Evolutionary conservation across 2,888 invertebrate genomes (phyloP), one percentile per base, ranked within the genome.

Genomic region (Calephelis perditalis): DNA sequence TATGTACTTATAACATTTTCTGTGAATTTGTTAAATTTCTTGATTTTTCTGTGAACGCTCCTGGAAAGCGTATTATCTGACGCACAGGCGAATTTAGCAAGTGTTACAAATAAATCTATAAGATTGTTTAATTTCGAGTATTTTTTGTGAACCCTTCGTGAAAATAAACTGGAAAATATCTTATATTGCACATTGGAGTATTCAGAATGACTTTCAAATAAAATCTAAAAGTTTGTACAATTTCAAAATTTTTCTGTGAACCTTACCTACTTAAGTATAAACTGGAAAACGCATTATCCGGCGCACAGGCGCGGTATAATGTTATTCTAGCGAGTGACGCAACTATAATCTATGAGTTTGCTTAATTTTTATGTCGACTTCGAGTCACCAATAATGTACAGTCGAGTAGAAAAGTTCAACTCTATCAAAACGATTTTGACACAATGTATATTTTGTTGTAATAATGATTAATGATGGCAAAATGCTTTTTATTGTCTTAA

Each of bases 311-410:
- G 52, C 52, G 52, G 35, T 52, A 52, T 52, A 52, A 52, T 52
- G 52, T 52, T 52, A 76, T 73, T 76, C 70, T 70, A 70, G 65
- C 70, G 67, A 73, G 71, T 79, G 79, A 79, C 76, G 80, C 76
- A 78, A 78, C 70, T 73, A 67, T 72, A 68, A 69, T 68, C 64
- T 65, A 45, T 57, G 43, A 57, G 63, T 49, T 68, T 65, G 58
- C 66, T 62, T 63, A 61, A 66, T 57, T 65, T 79, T 77, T 67
- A 55, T 60, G 74, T 75, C 77, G 71, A 70, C 60, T 69, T 78
- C 78, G 75, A 81, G 78, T 81, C 77, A 78, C 80, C 74, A 76
- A 76, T 78, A 76, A 64, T 55, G 76, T 75, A 81, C 72, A 70
- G 58, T 60, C 66, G 63, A 0, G 7, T 0, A 57, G 45, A 71